These are phyloP conservation scores for Phaethornis superciliosus DNA, from an alignment of 2,113 vertebrate genomes.

Conservation along the genomic window DNA sequence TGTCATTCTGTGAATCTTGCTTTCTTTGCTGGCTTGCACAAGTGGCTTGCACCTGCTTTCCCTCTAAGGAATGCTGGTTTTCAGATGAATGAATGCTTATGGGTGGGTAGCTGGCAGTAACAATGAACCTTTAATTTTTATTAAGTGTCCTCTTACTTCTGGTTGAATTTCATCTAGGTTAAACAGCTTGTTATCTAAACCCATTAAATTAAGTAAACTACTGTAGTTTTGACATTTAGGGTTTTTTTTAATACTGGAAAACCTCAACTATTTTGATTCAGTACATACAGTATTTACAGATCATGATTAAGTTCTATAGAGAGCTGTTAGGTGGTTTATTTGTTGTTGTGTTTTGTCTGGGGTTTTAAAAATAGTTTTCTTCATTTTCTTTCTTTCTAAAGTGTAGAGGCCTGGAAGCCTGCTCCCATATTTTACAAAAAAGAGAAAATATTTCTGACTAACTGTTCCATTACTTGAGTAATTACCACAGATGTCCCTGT, in stretches of 20 bases:
- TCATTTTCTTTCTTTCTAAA: not conserved
- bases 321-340: too few species aligned
- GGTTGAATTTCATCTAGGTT: not conserved
- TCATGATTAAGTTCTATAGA: not conserved
- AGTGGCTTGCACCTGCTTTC: not conserved
- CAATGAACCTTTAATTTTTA: not conserved
- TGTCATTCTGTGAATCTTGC: not conserved
- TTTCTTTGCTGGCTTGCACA: not conserved
- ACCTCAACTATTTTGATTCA: not conserved
- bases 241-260: not conserved
- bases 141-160: not conserved
- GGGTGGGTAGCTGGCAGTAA: not conserved
- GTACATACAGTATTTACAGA: not conserved
- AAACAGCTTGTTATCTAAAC: not conserved
- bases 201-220: not conserved
- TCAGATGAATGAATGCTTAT: not conserved
- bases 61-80: not conserved
- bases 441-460: not conserved
- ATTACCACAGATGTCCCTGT: not conserved
- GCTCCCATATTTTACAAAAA: not conserved
- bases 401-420: not conserved
- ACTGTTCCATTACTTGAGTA: not conserved
- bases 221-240: not conserved
- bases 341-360: not conserved
- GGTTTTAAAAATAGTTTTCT: not conserved